phyloP scores from a whole-genome alignment of 2,113 vertebrate species.

The Mesoclemmys tuberculata region DNA sequence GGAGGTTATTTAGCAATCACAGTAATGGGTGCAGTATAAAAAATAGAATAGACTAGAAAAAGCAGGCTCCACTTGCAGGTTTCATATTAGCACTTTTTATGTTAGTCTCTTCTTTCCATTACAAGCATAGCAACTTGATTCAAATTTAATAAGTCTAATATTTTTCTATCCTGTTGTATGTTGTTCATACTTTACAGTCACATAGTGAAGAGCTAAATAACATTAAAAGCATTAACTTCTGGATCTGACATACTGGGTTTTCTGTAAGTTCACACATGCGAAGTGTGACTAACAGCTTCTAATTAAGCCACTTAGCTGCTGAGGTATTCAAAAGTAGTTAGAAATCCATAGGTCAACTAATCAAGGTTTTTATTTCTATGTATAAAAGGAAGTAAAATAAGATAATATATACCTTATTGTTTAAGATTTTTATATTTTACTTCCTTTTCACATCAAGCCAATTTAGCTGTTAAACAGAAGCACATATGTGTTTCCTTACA shows the following conservation, averaged over 20 bases:
- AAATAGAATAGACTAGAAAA: neutral
- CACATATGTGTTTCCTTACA: neutral
- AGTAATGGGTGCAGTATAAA: neutral
- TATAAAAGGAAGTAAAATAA: neutral
- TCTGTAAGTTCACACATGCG: conserved; percentile 44
- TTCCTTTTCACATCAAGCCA: neutral
- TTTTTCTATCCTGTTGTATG: conserved; percentile 17
- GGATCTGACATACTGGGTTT: conserved; percentile 22
- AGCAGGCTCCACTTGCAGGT: conserved; percentile 16
- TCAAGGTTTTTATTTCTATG: neutral
- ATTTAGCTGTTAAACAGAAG: neutral
- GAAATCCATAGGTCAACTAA: neutral
- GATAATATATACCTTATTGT: neutral
- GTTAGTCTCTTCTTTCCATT: neutral
- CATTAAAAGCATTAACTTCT: conserved; percentile 1
- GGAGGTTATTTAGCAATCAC: conserved; percentile 5
- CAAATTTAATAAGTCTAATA: neutral
- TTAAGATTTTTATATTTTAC: neutral
- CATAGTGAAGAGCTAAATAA: conserved; percentile 2
- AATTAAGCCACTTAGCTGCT: neutral
- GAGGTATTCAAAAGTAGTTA: conserved; percentile 12
- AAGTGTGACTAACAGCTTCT: conserved; percentile 15
- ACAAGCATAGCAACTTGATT: neutral
- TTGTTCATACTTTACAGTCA: conserved; percentile 43
- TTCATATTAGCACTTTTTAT: neutral